These are phyloP conservation scores for Steinernema hermaphroditum DNA, from an alignment of 2,888 invertebrate genomes.

Conservation along the genomic window DNA sequence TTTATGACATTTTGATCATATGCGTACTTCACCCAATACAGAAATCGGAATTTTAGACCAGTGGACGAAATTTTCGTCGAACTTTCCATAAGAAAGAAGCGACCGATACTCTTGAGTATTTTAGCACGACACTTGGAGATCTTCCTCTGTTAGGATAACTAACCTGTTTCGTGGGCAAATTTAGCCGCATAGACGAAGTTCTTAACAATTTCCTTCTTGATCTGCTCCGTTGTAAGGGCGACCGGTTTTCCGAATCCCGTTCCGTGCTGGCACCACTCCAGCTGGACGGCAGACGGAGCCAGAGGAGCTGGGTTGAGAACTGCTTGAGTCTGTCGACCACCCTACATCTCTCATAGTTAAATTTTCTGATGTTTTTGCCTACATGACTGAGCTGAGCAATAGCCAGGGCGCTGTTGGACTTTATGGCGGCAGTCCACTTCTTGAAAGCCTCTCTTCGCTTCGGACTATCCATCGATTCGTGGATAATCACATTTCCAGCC, in stretches of 20 bases:
- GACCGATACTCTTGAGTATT: no score
- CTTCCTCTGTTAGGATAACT: no score
- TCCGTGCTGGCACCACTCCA: slow-evolving; percentile 14
- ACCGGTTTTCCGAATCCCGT: slow-evolving; percentile 48
- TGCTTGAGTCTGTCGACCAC: background rate
- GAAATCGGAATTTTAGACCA: no score
- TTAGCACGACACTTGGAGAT: no score
- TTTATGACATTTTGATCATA: no score
- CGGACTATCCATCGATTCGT: slow-evolving; percentile 9
- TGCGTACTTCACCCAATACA: no score
- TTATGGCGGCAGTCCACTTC: slow-evolving; percentile 1
- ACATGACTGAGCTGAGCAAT: slow-evolving; percentile 20
- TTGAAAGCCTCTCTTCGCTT: background rate
- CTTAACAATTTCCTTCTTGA: slow-evolving; percentile 51
- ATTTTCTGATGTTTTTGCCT: background rate
- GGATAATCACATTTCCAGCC: slow-evolving; percentile 9
- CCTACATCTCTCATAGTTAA: background rate
- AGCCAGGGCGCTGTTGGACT: background rate
- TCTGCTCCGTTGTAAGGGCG: slow-evolving; percentile 48
- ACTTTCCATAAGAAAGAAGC: no score
- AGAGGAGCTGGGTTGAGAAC: background rate
- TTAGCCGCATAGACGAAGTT: slow-evolving; percentile 49
- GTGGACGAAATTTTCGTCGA: no score
- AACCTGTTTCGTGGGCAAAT: slow-evolving; percentile 38
- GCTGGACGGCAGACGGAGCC: background rate